Evolutionary conservation across 2,797 vertebrate genomes (phyloP), one percentile per base, ranked within the genome.

Genomic region (Muscicapa striata): DNA sequence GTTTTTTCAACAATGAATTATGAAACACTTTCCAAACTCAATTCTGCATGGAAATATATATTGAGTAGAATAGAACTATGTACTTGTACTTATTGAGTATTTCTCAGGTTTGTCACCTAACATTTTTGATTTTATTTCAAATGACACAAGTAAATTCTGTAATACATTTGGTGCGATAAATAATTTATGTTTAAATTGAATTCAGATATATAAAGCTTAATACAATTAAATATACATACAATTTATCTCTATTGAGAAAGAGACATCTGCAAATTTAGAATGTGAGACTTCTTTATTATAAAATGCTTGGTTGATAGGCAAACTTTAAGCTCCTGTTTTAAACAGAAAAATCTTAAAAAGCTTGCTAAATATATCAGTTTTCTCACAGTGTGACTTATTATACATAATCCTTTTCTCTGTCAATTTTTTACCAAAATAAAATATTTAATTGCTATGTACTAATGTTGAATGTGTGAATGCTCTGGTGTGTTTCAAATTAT

Each of bases 1-100:
- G 95, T 78, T 97, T 98, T 97, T 97, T 87, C 94, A 96, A 94
- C 97, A 97, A 97, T 95, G 96, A 97, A 97, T 97, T 97, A 98
- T 95, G 94, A 95, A 96, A 95, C 75, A 93, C 89, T 94, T 95
- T 96, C 82, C 48, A 89, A 96, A 96, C 61, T 96, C 93, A 97
- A 95, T 97, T 96, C 75, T 92, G 70, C 93, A 89, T 93, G 59
- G 95, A 96, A 97, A 96, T 84, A 93, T 34, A 67, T 34, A 95
- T 80, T 8, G 91, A 96, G 46, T 78, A 92, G 86, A 96, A 94
- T 41, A 94, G 75, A 94, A 49, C 16, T 46, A 12, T 8, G 36
- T 29, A 72, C 84, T 94, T 95, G 81, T 69, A 93, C 93, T 94
- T 95, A 91, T 23, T 52, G 67, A 93, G 41, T 81, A 83, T 84